phyloP scores from a whole-genome alignment of 2,797 vertebrate species.

The Pogoniulus pusillus region DNA sequence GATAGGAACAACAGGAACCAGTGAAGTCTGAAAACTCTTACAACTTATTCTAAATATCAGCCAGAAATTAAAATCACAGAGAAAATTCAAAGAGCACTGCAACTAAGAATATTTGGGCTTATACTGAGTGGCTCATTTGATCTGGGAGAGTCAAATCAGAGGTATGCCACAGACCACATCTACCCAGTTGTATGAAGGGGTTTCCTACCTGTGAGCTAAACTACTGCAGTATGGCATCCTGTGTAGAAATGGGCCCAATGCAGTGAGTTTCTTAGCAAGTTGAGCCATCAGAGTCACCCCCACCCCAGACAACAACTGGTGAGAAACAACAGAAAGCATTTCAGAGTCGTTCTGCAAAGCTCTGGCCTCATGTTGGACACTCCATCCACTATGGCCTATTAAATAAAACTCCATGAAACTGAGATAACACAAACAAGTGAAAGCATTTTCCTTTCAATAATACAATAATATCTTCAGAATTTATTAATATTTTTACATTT shows the following conservation, averaged over 20 bases:
- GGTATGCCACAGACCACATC: background rate
- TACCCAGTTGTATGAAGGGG: background rate
- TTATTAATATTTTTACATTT: background rate
- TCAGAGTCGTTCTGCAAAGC: background rate
- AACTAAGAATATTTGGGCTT: background rate
- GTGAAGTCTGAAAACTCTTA: background rate
- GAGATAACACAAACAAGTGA: background rate
- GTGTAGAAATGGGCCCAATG: background rate
- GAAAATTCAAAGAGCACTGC: background rate
- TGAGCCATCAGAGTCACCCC: background rate
- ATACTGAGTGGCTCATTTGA: background rate
- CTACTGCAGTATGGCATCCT: background rate
- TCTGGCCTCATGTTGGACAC: background rate
- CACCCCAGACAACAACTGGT: accelerated
- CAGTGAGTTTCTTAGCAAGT: background rate
- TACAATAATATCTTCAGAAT: background rate
- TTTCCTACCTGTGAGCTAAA: background rate
- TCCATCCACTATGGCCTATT: background rate
- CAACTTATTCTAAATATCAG: background rate
- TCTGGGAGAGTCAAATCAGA: background rate
- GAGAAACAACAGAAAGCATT: background rate
- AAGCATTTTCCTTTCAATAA: background rate
- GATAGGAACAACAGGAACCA: background rate
- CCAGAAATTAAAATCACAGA: background rate
- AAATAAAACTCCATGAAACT: background rate